phyloP scores from a whole-genome alignment of 2,888 invertebrate genomes.

The Tenthredo distinguenda region DNA sequence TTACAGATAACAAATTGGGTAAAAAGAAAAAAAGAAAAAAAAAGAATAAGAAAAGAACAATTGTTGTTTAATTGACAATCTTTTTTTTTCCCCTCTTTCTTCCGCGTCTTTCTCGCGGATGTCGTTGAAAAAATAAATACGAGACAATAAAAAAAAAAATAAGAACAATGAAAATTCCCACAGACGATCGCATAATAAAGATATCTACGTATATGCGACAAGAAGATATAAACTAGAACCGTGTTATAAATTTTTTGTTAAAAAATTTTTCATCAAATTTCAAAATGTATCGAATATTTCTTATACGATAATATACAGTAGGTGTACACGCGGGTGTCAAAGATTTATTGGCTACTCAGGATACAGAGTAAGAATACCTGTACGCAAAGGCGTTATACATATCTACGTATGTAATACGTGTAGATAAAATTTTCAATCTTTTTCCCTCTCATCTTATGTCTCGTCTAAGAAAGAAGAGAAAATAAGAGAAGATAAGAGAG shows the following conservation, averaged over 20 bases:
- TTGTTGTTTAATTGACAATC: background rate
- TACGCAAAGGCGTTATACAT: background rate
- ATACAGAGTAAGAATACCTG: background rate
- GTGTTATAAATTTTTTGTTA: background rate
- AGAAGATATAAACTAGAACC: background rate
- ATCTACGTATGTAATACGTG: background rate
- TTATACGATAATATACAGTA: background rate
- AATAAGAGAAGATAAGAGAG: background rate
- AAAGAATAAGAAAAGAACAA: background rate
- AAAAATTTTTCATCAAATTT: constrained; percentile 1
- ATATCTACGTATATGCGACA: too few relatives aligned
- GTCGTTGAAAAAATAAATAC: background rate
- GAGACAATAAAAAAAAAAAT: background rate
- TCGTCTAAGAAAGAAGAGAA: background rate
- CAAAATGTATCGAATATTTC: constrained; percentile 8
- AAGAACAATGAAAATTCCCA: background rate
- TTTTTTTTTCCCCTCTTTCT: background rate
- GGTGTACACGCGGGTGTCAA: background rate
- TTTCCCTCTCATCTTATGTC: background rate
- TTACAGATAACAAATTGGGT: background rate
- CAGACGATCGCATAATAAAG: too few relatives aligned
- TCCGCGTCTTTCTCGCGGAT: background rate
- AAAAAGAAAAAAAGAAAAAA: background rate
- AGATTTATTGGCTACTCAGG: constrained; percentile 18
- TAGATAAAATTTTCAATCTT: background rate